Conservation (phyloP, 2,113 vertebrate species). For the Anolis sagrei region DNA sequence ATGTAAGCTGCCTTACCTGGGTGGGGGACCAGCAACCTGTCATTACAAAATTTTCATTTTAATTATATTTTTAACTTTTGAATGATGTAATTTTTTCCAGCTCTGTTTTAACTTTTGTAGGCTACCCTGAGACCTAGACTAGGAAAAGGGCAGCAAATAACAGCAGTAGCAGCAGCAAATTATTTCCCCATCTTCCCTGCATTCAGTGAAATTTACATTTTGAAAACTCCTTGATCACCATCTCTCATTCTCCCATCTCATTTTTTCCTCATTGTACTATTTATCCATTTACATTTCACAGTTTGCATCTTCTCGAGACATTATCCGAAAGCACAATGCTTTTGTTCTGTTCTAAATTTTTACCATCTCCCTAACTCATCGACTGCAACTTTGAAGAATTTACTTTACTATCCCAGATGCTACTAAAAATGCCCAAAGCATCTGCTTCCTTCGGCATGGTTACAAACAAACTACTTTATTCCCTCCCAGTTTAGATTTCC, state of each 20-base stretch:
- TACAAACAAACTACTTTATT: not conserved
- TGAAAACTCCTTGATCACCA: not conserved
- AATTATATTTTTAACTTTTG: too few species aligned
- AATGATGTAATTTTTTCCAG: too few species aligned
- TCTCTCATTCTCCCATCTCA: not conserved
- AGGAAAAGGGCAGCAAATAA: too few species aligned
- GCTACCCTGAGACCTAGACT: too few species aligned
- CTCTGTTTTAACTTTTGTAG: too few species aligned
- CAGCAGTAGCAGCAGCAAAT: too few species aligned
- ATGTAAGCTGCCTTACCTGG: too few species aligned
- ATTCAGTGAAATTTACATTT: not conserved
- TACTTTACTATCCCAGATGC: not conserved
- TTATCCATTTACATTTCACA: not conserved
- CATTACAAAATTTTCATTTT: too few species aligned
- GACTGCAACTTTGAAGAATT: not conserved
- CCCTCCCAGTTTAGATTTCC: not conserved
- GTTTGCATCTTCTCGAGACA: not conserved
- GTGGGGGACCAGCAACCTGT: too few species aligned
- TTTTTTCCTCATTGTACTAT: not conserved
- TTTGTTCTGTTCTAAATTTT: not conserved
- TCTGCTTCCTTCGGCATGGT: not conserved
- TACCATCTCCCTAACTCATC: not conserved
- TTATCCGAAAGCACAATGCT: not conserved
- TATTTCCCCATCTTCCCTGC: not conserved
- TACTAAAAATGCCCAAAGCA: too few species aligned